Evolutionary conservation across 2,888 invertebrate genomes (phyloP), one percentile per base, ranked within the genome.

Genomic region (Zaprionus lineosus): DNA sequence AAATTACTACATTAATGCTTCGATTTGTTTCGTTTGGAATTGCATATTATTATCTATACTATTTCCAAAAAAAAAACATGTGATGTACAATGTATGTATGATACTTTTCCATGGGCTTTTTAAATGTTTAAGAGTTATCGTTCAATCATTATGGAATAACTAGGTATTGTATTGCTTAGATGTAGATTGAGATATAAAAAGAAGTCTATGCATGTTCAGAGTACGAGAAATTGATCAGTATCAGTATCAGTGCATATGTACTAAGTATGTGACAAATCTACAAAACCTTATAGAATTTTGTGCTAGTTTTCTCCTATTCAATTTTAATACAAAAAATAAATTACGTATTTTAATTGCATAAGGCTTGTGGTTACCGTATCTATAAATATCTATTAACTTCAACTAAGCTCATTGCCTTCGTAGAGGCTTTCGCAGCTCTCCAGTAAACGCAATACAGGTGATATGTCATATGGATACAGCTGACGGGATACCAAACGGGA

Each of bases 381-480:
- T 56, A 34, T 41, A 21, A 28, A 24, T 61, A 34, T 11, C 2
- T 24, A 31, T 47, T 24, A 41, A 57, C 68, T 63, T 75, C 88
- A 95, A 91, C 95, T 95, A 78, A 94, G 93, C 85, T 95, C 94
- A 89, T 95, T 95, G 2, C 95, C 95, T 90, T 96, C 96, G 89
- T 96, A 96, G 76, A 96, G 91, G 87, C 94, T 94, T 87, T 96
- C 96, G 86, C 96, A 96, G 71, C 94, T 94, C 88, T 95, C 95
- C 68, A 97, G 91, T 78, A 97, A 91, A 89, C 95, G 93, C 74
- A 96, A 91, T 55, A 97, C 95, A 31, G 97, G 97, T 81, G 94
- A 95, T 84, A 97, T 97, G 89, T 97, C 97, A 89, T 97, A 97
- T 0, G 97, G 96, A 89, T 96, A 97, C 41, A 96, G 90, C 72